phyloP scores from a whole-genome alignment of 1,140 invertebrate species.

The Protaetia brevitarsis region DNA sequence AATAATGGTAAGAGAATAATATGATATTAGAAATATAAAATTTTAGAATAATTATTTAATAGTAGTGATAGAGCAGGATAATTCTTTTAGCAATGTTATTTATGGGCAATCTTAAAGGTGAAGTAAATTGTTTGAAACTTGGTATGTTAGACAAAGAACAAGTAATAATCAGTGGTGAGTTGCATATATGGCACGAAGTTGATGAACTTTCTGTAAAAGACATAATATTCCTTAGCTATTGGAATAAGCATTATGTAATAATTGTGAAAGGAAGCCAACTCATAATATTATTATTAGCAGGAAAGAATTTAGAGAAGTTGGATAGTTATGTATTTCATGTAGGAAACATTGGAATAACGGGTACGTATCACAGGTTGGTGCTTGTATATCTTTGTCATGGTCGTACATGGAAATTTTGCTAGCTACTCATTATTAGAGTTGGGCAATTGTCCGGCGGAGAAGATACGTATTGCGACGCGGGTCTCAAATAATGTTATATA shows the following conservation, averaged over 20 bases:
- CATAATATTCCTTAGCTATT: conserved; percentile 28
- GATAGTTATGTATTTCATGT: conserved; percentile 30
- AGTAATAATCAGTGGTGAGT: conserved; percentile 28
- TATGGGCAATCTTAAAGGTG: conserved; percentile 31
- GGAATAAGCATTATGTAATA: conserved; percentile 29
- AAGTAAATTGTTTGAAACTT: conserved; percentile 31
- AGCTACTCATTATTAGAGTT: no score
- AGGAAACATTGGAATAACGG: conserved; percentile 33
- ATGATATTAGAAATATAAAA: not conserved
- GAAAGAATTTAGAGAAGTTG: conserved; percentile 26
- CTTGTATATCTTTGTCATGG: not conserved
- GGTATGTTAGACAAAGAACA: conserved; percentile 25
- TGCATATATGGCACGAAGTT: conserved; percentile 29
- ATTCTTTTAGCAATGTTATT: conserved; percentile 22
- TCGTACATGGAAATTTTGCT: no score
- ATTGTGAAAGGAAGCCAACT: conserved; percentile 33
- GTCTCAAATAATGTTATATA: no score
- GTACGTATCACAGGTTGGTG: conserved; percentile 9
- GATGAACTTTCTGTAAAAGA: conserved; percentile 31
- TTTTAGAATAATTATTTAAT: not conserved
- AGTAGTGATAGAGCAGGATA: not conserved
- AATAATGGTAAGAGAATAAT: conserved; percentile 27
- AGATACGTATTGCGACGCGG: no score
- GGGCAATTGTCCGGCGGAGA: no score
- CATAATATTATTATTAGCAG: conserved; percentile 30